Evolutionary conservation across 1,140 invertebrate species (phyloP).

Genomic region (Tetranychus urticae): DNA sequence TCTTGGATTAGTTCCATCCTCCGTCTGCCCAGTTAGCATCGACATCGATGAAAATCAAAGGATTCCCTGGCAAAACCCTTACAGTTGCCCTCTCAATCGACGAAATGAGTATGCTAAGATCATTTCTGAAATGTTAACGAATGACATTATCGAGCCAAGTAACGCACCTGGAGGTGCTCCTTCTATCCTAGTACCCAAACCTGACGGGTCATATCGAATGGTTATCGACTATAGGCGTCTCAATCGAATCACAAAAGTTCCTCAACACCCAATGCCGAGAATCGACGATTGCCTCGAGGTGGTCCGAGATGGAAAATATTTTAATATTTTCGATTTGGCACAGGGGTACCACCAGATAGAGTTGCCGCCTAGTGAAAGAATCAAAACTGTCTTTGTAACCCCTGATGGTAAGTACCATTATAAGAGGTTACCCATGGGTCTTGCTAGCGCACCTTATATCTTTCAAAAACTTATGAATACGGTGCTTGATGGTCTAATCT

Average conservation of each 20-base stretch:
- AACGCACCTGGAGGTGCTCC: too few relatives aligned
- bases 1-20: too few relatives aligned
- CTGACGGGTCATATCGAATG: background rate
- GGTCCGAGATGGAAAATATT: constrained; percentile 19
- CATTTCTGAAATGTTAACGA: too few relatives aligned
- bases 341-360: constrained; percentile 24
- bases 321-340: constrained; percentile 22
- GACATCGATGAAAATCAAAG: too few relatives aligned
- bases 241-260: constrained; percentile 21
- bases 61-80: too few relatives aligned
- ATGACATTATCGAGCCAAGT: too few relatives aligned
- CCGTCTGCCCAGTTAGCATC: too few relatives aligned
- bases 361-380: constrained; percentile 15
- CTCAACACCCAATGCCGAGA: constrained; percentile 26
- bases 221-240: constrained; percentile 23
- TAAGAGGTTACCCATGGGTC: constrained; percentile 13
- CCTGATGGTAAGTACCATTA: constrained; percentile 10
- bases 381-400: constrained; percentile 22
- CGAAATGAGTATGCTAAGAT: too few relatives aligned
- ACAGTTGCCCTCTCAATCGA: too few relatives aligned
- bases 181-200: too few relatives aligned
- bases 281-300: constrained; percentile 20
- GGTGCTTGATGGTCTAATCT: constrained; percentile 3
- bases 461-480: constrained; percentile 15
- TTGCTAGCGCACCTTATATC: constrained; percentile 11